These are phyloP conservation scores for Gambusia holbrooki DNA, from an alignment of 2,113 vertebrate species.

Conservation along the genomic window DNA sequence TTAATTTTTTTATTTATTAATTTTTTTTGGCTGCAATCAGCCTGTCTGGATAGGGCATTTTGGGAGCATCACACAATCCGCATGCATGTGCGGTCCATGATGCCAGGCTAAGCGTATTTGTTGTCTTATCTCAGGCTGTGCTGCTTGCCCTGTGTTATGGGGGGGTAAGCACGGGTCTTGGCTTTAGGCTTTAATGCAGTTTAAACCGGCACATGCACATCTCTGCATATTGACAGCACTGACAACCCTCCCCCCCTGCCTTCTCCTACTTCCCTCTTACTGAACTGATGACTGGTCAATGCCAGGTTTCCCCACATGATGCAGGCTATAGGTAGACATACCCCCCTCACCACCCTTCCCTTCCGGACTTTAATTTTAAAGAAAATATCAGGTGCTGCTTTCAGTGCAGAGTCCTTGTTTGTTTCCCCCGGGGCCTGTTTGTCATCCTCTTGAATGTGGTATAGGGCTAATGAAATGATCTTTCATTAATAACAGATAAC, in stretches of 20 bases:
- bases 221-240: constrained; percentile 40
- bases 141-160: constrained; percentile 13
- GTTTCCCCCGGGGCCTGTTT: constrained; percentile 35
- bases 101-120: constrained; percentile 29
- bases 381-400: constrained; percentile 49
- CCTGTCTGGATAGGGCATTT: not conserved
- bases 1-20: no score
- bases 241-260: constrained; percentile 4
- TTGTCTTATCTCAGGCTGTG: constrained; percentile 29
- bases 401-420: constrained; percentile 42
- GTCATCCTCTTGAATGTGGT: constrained; percentile 48
- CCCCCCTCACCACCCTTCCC: constrained; percentile 3
- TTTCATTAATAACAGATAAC: constrained; percentile 60
- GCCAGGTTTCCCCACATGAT: constrained; percentile 56
- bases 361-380: constrained; percentile 20
- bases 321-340: constrained; percentile 40
- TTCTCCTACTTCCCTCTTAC: constrained; percentile 7
- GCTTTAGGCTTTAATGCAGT: constrained; percentile 4
- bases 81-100: constrained; percentile 41
- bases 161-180: constrained; percentile 9
- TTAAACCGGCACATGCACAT: constrained; percentile 16
- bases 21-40: not conserved
- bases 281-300: constrained; percentile 60
- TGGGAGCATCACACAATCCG: constrained; percentile 37
- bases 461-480: constrained; percentile 58